These are phyloP conservation scores for Tenodera sinensis DNA, from an alignment of 2,888 invertebrate species.

Conservation along the genomic window DNA sequence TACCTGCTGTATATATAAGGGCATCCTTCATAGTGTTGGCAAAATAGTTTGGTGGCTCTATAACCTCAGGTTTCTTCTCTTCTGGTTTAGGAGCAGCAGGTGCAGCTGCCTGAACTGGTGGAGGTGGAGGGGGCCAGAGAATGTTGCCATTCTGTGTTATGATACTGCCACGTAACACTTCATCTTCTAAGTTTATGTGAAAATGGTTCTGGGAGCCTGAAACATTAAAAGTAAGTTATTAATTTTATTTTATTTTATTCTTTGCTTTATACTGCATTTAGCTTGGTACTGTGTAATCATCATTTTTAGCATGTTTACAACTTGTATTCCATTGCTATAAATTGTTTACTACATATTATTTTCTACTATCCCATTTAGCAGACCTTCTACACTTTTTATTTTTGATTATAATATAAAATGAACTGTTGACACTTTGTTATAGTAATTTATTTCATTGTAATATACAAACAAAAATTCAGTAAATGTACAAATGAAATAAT, in stretches of 20 bases:
- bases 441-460: too few relatives aligned
- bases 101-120: conserved; percentile 50
- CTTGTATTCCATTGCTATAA: too few relatives aligned
- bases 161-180: conserved; percentile 81
- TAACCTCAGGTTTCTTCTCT: conserved; percentile 43
- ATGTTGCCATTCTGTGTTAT: conserved; percentile 70
- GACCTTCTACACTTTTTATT: too few relatives aligned
- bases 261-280: background rate
- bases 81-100: conserved; percentile 45
- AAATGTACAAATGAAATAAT: too few relatives aligned
- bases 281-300: background rate
- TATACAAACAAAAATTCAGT: too few relatives aligned
- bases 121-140: conserved; percentile 76
- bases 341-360: too few relatives aligned
- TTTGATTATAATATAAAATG: too few relatives aligned
- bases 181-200: conserved; percentile 76
- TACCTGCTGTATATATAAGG: conserved; percentile 65
- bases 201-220: conserved; percentile 75
- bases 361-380: too few relatives aligned
- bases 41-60: conserved; percentile 60
- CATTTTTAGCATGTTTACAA: too few relatives aligned
- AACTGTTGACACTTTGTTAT: too few relatives aligned
- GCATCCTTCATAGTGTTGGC: conserved; percentile 64
- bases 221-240: conserved; percentile 22
- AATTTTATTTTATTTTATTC: too few relatives aligned